phyloP scores from a whole-genome alignment of 2,113 vertebrate species.

The Neotoma lepida region DNA sequence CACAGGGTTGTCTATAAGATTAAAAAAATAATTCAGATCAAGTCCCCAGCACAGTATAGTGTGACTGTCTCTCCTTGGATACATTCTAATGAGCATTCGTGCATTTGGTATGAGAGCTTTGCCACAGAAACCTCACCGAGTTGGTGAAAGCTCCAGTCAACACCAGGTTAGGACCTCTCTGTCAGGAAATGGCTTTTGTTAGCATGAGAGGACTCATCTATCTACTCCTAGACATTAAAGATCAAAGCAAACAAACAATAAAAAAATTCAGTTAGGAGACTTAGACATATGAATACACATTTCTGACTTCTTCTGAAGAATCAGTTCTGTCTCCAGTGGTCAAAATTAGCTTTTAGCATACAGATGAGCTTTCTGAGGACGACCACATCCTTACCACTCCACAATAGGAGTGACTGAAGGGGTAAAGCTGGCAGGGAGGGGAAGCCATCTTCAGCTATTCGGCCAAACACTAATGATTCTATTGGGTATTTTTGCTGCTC shows the following conservation, averaged over 20 bases:
- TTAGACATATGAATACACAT: background rate
- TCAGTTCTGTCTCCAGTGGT: background rate
- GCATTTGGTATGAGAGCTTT: background rate
- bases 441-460: constrained; percentile 5
- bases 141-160: constrained; percentile 3
- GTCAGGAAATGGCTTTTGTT: background rate
- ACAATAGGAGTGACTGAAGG: background rate
- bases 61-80: background rate
- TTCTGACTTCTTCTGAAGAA: constrained; percentile 28
- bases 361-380: background rate
- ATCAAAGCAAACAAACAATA: constrained; percentile 9
- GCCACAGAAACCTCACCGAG: background rate
- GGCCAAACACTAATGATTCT: background rate
- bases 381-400: background rate
- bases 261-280: background rate
- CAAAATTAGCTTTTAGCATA: background rate
- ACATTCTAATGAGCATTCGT: background rate
- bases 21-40: background rate
- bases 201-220: background rate
- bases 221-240: background rate
- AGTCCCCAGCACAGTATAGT: background rate
- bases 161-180: background rate
- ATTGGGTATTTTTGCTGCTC: background rate
- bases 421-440: background rate
- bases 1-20: background rate